Conservation (phyloP, 1,140 invertebrate species). For the Thalassaphorura encarpata region DNA sequence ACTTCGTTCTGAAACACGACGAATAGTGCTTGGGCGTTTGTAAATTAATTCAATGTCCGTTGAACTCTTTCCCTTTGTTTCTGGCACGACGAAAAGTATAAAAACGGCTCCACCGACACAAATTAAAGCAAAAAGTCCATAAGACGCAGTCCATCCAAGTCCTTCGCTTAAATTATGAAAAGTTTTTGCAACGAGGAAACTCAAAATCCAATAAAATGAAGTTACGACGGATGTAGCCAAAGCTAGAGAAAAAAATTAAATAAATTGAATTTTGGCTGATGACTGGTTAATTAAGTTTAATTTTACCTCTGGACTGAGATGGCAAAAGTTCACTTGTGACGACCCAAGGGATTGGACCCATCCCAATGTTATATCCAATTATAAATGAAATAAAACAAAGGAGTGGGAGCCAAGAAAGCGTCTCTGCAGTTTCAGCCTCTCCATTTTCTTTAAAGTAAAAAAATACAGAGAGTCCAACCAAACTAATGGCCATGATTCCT, state of each 20-base stretch:
- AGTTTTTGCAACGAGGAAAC: slow-evolving; percentile 8
- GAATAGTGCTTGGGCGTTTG: neutral
- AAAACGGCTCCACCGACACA: slow-evolving; percentile 45
- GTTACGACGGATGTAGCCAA: slow-evolving; percentile 13
- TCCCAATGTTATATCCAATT: slow-evolving; percentile 60
- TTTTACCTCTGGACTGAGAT: slow-evolving; percentile 35
- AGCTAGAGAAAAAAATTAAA: slow-evolving; percentile 2
- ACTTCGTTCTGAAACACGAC: neutral
- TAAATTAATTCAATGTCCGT: slow-evolving; percentile 38
- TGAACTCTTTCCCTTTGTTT: slow-evolving; percentile 58
- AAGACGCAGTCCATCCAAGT: slow-evolving; percentile 43
- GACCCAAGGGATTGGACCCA: slow-evolving; percentile 68
- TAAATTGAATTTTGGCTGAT: neutral
- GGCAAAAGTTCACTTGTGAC: slow-evolving; percentile 51
- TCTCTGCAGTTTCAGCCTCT: neutral
- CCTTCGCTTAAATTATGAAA: slow-evolving; percentile 32
- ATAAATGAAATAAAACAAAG: slow-evolving; percentile 61
- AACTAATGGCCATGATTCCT: slow-evolving; percentile 44
- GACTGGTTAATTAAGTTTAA: neutral
- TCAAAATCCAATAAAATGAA: slow-evolving; percentile 18
- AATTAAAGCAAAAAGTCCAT: slow-evolving; percentile 46
- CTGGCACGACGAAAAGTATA: slow-evolving; percentile 53
- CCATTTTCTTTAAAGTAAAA: slow-evolving; percentile 33
- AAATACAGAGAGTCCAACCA: slow-evolving; percentile 33
- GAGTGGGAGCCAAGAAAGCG: slow-evolving; percentile 57